phyloP scores from a whole-genome alignment of 37 sponge, comb jelly and placozoan species.

The Aplysina aerophoba region DNA sequence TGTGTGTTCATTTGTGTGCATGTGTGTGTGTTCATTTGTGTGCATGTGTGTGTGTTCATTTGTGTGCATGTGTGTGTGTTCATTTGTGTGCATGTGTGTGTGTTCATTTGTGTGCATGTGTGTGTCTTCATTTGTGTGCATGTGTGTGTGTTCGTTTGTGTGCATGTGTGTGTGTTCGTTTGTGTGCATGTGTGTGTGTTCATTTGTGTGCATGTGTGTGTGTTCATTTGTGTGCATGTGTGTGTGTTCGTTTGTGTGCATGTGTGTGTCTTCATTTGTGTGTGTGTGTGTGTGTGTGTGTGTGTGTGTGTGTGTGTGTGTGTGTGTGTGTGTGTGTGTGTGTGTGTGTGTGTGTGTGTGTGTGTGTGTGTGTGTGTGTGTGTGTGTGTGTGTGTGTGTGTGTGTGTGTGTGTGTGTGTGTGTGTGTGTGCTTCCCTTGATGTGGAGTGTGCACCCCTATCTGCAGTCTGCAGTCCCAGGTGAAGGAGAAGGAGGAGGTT shows the following conservation, averaged over 20 bases:
- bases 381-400: background rate
- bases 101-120: background rate
- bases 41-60: no score
- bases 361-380: background rate
- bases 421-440: background rate
- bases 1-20: background rate
- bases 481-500: slow-evolving; percentile 11
- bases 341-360: no score
- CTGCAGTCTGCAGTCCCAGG: background rate
- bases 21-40: slow-evolving; percentile 23
- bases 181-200: no score
- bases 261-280: no score
- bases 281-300: no score
- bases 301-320: no score
- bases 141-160: no score
- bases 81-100: background rate
- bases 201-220: no score
- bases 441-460: background rate
- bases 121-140: background rate
- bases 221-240: no score
- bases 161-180: no score
- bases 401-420: background rate
- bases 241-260: no score
- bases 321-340: no score
- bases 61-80: background rate